Base-by-base conservation (phyloP, 2,113 vertebrate genomes). In the Spilogale gracilis region DNA sequence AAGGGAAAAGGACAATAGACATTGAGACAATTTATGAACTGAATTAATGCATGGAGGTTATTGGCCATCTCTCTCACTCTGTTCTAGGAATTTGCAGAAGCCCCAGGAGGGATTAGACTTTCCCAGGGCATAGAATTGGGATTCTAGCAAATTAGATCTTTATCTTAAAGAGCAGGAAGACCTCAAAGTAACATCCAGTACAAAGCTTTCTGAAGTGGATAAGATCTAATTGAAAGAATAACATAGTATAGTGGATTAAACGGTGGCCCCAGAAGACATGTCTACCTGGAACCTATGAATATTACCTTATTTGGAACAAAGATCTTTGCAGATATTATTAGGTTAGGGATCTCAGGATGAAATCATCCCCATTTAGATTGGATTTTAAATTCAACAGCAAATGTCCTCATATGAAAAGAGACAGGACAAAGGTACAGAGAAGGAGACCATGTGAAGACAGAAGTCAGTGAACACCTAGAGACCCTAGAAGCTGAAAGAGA, bases 91-190 rank as follows among this genome's bases (percentile, higher is more conserved):
- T 76, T 76, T 85, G 12, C 38, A 52, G 48, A 94, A 73, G 10
- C 48, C 20, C 20, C 82, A 27, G 30, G 50, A 78, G 43, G 13
- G 20, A 10, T 48, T 54, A 50, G 17, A 5, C 4, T 89, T 94
- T 21, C 69, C n/a, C 1, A 54, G n/a, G 71, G 32, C 45, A 30
- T 21, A 20, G 43, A 79, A 74, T 12, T 50, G 30, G 21, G 17
- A 16, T n/a, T 93, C 43, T 56, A 85, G 25, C 6, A 89, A 93
- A 88, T 32, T 38, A 83, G 4, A 65, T 23, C 18, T 94, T 30
- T 85, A 12, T 76, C 54, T 94, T 81, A 79, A 45, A 97, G 80
- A 65, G 32, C 54, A 56, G 38, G 45, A 82, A 54, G 54, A 78
- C 8, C 50, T 92, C 30, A 60, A 60, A n/a, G 21, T 80, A 50